Evolutionary conservation across 2,113 vertebrate species (phyloP), one percentile per base, ranked within the genome.

Genomic region (Xyliphius kryptos): DNA sequence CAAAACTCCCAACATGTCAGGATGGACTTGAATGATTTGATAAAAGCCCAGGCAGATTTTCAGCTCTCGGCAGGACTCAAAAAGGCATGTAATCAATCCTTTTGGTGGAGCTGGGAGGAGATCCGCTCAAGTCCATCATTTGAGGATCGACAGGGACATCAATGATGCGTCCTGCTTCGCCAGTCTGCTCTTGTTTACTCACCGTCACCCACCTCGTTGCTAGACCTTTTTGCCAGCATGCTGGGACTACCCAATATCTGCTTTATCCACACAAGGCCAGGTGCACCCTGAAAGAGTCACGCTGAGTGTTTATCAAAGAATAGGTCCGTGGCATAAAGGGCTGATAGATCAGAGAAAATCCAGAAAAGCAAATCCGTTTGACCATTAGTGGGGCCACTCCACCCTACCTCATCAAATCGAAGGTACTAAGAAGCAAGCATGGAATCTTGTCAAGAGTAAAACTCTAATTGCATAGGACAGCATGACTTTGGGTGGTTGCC

Each of bases 211-310:
- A 20, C 36, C 70, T 47, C 69, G 50, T 61, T 57, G 59, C 69
- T 71, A 74, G 76, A 71, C 64, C 52, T 56, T 72, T 44, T 68
- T 54, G 26, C 41, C 22, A 54, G 54, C 83, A 71, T 72, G 69
- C 79, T 76, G 80, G 69, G 81, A 83, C 68, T 67, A 36, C 32
- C 55, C 72, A 77, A 79, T 75, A 60, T 58, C 74, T 75, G 69
- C 77, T 81, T 74, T 85, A 87, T 87, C 86, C 84, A 75, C 82
- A 86, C 70, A 82, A 75, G 76, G 76, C 82, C 84, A 87, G 83
- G 79, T 83, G 81, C 81, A 81, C 76, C 76, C 74, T 82, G 79
- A 77, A 82, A 82, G 81, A 71, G 74, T 81, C 78, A 81, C 66
- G 75, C 67, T 73, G 69, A 61, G 76, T 76, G 75, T 86, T 85